Percentiles rank a stretch among this genome's conserved stretches.
phyloP scores from a whole-genome alignment of 2,113 vertebrate species.

The Colossoma macropomum region DNA sequence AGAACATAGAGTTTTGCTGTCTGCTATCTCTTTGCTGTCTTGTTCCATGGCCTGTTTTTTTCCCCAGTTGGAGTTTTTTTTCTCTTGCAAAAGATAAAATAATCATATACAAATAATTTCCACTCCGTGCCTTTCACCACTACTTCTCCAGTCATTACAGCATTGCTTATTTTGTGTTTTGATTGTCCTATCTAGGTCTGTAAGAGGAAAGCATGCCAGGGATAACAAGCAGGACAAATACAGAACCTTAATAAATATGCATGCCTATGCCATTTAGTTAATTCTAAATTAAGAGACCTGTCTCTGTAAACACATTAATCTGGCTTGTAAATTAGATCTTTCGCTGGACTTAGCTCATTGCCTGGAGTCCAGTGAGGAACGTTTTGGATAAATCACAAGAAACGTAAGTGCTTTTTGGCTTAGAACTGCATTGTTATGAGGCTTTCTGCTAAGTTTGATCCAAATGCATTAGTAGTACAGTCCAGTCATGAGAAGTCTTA shows the following conservation, averaged over 20 bases:
- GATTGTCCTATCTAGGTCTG: neutral
- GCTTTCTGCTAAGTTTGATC: constrained; percentile 6
- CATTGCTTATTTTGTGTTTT: neutral
- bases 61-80: too few relatives aligned
- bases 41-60: too few relatives aligned
- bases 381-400: neutral
- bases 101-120: neutral
- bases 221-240: neutral
- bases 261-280: neutral
- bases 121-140: neutral
- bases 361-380: neutral
- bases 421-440: neutral
- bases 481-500: neutral
- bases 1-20: too few relatives aligned
- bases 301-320: neutral
- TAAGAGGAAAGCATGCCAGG: neutral
- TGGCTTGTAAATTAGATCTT: constrained; percentile 13
- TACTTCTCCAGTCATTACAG: neutral
- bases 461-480: neutral
- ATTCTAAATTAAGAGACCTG: constrained; percentile 6
- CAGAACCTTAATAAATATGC: constrained; percentile 13
- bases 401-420: neutral
- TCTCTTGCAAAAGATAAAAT: neutral
- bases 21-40: too few relatives aligned
- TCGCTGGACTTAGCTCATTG: neutral